Percentiles rank a stretch among this genome's conserved stretches.
Conservation (phyloP, 2,888 invertebrate genomes). For the Ichneumoninae sp. region DNA sequence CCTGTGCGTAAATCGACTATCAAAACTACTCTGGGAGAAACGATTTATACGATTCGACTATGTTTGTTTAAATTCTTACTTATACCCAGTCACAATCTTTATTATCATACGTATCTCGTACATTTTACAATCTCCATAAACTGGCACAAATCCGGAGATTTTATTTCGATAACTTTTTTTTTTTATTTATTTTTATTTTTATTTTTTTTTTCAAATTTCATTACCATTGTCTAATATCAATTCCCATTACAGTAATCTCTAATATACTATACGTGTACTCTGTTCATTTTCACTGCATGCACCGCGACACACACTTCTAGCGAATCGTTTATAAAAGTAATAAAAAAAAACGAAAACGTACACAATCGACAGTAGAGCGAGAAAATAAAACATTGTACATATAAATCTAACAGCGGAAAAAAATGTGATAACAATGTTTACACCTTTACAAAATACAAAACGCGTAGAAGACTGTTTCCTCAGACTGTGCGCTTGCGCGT, state of each 20-base stretch:
- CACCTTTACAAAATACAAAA: conserved; percentile 38
- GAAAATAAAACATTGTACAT: conserved; percentile 18
- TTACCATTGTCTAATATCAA: conserved; percentile 47
- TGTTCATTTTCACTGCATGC: conserved; percentile 38
- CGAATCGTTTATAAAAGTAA: conserved; percentile 34
- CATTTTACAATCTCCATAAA: conserved; percentile 76
- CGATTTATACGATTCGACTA: background rate
- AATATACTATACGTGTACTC: conserved; percentile 38
- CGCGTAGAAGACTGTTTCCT: conserved; percentile 6
- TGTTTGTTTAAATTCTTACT: conserved; percentile 10
- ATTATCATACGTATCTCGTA: conserved; percentile 73
- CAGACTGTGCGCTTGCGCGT: conserved; percentile 19
- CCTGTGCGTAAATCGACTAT: background rate
- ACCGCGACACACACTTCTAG: conserved; percentile 17
- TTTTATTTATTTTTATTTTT: background rate
- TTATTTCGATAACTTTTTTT: conserved; percentile 9
- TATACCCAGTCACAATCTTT: conserved; percentile 63
- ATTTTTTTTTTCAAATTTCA: background rate
- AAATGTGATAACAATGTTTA: conserved; percentile 1
- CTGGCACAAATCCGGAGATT: conserved; percentile 74
- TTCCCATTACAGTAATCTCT: conserved; percentile 55
- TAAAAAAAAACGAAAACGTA: conserved; percentile 17
- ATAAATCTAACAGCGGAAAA: conserved; percentile 30
- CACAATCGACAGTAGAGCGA: conserved; percentile 37
- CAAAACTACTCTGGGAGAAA: background rate